These are phyloP conservation scores for Cataglyphis cursor DNA, from an alignment of 2,888 invertebrate genomes.

Conservation along the genomic window DNA sequence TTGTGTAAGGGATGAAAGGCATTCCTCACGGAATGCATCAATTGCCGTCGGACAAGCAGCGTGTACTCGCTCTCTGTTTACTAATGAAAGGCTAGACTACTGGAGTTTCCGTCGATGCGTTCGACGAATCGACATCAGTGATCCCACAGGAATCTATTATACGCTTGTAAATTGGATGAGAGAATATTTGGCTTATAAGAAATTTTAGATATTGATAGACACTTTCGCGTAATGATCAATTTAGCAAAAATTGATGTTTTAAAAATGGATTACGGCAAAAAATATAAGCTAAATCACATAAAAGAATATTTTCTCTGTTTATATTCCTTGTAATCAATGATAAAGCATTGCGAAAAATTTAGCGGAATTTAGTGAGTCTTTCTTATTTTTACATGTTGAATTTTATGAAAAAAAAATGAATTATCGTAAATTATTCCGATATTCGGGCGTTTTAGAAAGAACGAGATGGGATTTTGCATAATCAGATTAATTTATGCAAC, in stretches of 20 bases:
- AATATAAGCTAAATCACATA: background rate
- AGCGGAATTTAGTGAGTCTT: background rate
- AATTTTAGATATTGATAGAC: background rate
- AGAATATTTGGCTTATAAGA: conserved; percentile 29
- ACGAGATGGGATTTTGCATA: conserved; percentile 30
- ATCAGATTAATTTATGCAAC: conserved; percentile 39
- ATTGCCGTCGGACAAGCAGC: conserved; percentile 45
- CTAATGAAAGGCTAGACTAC: conserved; percentile 45
- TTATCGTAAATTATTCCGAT: conserved; percentile 27
- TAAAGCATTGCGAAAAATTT: background rate
- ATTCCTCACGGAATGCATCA: conserved; percentile 59
- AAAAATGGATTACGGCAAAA: background rate
- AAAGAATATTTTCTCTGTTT: background rate
- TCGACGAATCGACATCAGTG: conserved; percentile 5
- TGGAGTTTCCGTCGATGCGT: conserved; percentile 34
- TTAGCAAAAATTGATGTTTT: background rate
- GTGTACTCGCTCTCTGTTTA: conserved; percentile 47
- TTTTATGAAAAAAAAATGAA: conserved; percentile 26
- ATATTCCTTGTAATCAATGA: background rate
- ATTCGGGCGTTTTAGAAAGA: conserved; percentile 1
- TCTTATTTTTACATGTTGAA: conserved; percentile 8
- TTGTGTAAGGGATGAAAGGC: conserved; percentile 62
- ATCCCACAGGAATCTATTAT: conserved; percentile 46
- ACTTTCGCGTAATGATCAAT: background rate
- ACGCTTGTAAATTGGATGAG: conserved; percentile 34